Conservation (phyloP, 2,888 invertebrate species). For the Cantharis lateralis region DNA sequence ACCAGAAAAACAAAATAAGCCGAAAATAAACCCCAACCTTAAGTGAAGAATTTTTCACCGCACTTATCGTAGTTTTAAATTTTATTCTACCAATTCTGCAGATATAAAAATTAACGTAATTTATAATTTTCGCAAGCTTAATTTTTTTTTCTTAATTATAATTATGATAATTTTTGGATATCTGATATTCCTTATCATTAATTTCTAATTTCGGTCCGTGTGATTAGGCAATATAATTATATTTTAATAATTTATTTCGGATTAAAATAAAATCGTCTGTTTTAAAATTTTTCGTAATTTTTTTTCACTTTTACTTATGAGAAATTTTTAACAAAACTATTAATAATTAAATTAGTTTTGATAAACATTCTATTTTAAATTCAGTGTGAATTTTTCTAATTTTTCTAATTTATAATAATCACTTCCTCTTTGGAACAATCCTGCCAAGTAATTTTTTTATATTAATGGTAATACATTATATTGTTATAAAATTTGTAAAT, state of each 20-base stretch:
- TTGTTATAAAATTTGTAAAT: background rate
- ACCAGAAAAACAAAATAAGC: too few species aligned
- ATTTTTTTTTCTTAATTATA: too few species aligned
- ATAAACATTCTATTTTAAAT: background rate
- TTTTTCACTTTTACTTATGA: background rate
- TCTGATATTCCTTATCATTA: background rate
- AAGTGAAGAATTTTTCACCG: too few species aligned
- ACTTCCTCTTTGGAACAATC: background rate
- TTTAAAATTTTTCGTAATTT: background rate
- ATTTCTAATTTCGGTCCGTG: background rate
- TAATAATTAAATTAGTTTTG: background rate
- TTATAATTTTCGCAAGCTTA: too few species aligned
- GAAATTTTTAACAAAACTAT: background rate
- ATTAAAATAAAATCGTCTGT: background rate
- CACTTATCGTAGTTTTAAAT: too few species aligned
- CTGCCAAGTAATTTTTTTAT: background rate
- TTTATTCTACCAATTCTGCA: too few species aligned
- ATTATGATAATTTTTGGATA: too few species aligned
- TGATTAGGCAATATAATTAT: background rate
- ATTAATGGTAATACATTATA: background rate
- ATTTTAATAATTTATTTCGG: background rate
- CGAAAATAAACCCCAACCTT: too few species aligned
- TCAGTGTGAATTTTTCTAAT: background rate
- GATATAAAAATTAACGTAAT: too few species aligned
- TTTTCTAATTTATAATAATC: background rate